These are phyloP conservation scores for Noctuana brunneofusca DNA, from an alignment of 2,888 invertebrate species.

Conservation along the genomic window DNA sequence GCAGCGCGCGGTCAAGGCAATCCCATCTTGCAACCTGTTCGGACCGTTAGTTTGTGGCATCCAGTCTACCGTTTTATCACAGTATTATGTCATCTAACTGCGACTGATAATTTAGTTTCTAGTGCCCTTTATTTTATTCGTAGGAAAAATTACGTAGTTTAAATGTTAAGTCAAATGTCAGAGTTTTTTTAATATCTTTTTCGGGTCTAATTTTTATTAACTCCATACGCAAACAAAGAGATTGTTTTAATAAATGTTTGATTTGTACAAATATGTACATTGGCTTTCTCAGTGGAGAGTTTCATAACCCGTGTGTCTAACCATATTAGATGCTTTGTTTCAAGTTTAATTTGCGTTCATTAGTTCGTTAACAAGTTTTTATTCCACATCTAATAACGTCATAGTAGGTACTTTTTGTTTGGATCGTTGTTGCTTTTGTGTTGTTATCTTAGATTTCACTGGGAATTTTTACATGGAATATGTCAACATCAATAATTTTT, in stretches of 20 bases:
- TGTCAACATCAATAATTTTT: constrained; percentile 41
- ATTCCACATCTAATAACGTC: not conserved
- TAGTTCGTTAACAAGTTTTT: constrained; percentile 19
- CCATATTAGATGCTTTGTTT: constrained; percentile 29
- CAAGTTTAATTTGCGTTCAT: constrained; percentile 21
- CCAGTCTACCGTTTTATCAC: constrained; percentile 21
- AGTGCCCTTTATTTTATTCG: constrained; percentile 21
- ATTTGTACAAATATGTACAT: constrained; percentile 28
- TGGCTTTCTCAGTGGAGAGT: constrained; percentile 15
- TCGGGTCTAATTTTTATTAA: constrained; percentile 66
- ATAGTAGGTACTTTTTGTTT: not conserved
- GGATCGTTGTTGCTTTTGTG: not conserved
- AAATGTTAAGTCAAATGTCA: constrained; percentile 71
- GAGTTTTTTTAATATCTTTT: constrained; percentile 65
- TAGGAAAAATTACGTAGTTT: constrained; percentile 2
- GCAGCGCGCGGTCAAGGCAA: constrained; percentile 70
- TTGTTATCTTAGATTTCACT: not conserved
- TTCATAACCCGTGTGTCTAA: constrained; percentile 23
- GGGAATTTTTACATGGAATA: constrained; percentile 12
- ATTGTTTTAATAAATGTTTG: constrained; percentile 49
- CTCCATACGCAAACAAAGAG: constrained; percentile 48
- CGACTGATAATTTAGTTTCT: constrained; percentile 38
- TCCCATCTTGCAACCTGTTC: constrained; percentile 54
- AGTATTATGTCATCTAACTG: constrained; percentile 54
- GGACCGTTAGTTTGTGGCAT: constrained; percentile 46